Base-by-base conservation (phyloP, 2,797 vertebrate species). In the Denticeps clupeoides region DNA sequence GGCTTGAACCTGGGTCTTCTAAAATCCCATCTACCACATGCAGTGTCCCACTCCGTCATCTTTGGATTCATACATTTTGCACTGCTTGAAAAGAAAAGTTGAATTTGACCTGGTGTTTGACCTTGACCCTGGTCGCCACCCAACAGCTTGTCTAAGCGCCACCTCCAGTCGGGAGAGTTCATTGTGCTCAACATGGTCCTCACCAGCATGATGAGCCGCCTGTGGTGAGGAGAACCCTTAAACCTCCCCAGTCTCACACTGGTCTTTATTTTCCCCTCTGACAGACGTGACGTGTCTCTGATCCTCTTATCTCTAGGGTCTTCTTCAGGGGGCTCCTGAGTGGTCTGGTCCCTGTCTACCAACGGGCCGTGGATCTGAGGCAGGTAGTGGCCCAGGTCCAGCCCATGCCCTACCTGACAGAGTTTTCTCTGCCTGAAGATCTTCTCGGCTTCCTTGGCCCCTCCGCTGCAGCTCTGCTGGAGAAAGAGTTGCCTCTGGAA, bases 171-270 rank as follows among this genome's bases (percentile, higher is more conserved):
- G 38, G 47, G 59, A 5, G 80, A 84, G 58, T 87, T 82, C 47
- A 1, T 83, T 1, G 18, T 84, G 21, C 47, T 82, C 23, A 85
- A 84, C 49, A 0, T 79, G 40, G 77, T 85, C 54, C 48, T 83
- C 19, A 62, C 51, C 41, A 77, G 78, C 72, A 65, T 85, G 79
- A 68, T 85, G 24, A 80, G 82, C 61, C 79, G 84, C 18, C 63
- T 87, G 4, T 83, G 84, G 84, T 87, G 42, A 74, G 80, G 64
- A 4, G 5, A 8, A 23, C 15, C n/a, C 9, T 23, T 18, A 13
- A 18, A 21, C 29, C n/a, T 10, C n/a, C 4, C 28, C 33, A 19
- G 11, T 11, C 15, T 4, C 12, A 15, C 6, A 15, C 13, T 18
- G 4, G 2, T 9, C 15, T 2, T 12, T 19, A 6, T 28, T 24